Percentiles rank a stretch among this genome's conserved stretches.
phyloP scores from a whole-genome alignment of 1,140 invertebrate genomes.

The Achroia grisella region DNA sequence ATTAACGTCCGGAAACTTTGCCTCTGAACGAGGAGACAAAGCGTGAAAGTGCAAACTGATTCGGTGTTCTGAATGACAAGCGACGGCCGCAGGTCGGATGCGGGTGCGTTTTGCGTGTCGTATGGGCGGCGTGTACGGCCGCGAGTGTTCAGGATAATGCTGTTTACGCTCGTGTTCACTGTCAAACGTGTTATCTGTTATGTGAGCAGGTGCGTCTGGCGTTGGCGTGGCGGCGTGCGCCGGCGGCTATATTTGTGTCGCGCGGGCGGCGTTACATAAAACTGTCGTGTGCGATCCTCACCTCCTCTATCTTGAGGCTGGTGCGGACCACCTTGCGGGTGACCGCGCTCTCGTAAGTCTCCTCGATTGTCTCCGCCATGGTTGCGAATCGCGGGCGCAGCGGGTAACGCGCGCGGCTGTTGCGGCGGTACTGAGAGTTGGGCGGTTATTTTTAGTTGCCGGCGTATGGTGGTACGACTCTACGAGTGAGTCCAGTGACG shows the following conservation, averaged over 20 bases:
- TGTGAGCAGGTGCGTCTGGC: slow-evolving; percentile 54
- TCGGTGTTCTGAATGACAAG: slow-evolving; percentile 8
- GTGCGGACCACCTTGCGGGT: slow-evolving; percentile 78
- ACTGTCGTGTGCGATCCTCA: slow-evolving; percentile 64
- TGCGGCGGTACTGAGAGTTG: slow-evolving; percentile 60
- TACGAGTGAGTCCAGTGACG: slow-evolving; percentile 24
- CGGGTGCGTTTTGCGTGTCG: slow-evolving; percentile 7
- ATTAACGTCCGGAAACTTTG: slow-evolving; percentile 27
- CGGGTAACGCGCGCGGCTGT: slow-evolving; percentile 61
- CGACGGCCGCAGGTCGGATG: slow-evolving; percentile 1
- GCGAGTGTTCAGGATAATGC: slow-evolving; percentile 23
- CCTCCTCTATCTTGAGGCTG: slow-evolving; percentile 80
- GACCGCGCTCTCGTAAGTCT: slow-evolving; percentile 75
- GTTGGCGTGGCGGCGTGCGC: slow-evolving; percentile 41
- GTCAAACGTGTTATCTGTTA: slow-evolving; percentile 61
- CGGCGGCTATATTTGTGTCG: slow-evolving; percentile 50
- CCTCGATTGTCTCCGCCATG: slow-evolving; percentile 75
- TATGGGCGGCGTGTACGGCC: not conserved
- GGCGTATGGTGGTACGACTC: slow-evolving; percentile 36
- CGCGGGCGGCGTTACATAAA: slow-evolving; percentile 59
- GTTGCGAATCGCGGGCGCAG: slow-evolving; percentile 54
- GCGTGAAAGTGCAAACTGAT: slow-evolving; percentile 12
- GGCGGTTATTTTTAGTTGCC: slow-evolving; percentile 62
- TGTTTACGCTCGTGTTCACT: slow-evolving; percentile 66
- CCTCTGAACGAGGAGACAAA: slow-evolving; percentile 23